Evolutionary conservation across 2,888 invertebrate genomes (phyloP).

Genomic region (Pachycephus smyrnensis): DNA sequence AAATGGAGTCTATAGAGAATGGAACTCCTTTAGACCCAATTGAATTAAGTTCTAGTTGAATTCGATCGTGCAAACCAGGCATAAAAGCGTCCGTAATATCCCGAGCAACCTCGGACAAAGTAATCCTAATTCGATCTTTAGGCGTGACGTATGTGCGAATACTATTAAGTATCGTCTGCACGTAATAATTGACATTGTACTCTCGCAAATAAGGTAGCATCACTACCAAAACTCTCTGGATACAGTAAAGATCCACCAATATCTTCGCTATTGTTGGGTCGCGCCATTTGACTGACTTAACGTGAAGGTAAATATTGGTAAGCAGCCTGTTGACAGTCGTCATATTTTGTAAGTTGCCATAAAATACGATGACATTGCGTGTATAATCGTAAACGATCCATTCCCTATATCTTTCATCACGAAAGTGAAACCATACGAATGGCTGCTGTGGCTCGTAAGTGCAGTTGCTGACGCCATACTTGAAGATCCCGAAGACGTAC

Average conservation of each 20-base stretch:
- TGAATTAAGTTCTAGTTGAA: neutral
- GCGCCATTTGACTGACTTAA: conserved; percentile 1
- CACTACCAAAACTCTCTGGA: conserved; percentile 13
- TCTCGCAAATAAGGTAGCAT: conserved; percentile 10
- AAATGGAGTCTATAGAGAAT: neutral
- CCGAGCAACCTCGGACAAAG: conserved; percentile 8
- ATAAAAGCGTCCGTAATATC: neutral
- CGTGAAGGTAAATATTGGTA: neutral
- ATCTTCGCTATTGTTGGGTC: conserved; percentile 3
- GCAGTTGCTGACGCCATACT: neutral
- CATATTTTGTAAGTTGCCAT: neutral
- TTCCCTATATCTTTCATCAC: neutral
- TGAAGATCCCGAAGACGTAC: neutral
- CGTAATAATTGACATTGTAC: conserved; percentile 9
- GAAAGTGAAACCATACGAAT: neutral
- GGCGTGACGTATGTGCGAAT: conserved; percentile 19
- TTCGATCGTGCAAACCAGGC: neutral
- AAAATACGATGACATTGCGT: neutral
- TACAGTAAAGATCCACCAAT: conserved; percentile 10
- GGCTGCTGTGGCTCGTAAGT: neutral
- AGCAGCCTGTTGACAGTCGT: neutral
- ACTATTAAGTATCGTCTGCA: conserved; percentile 19
- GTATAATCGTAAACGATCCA: neutral
- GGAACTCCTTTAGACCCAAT: neutral
- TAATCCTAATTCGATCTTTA: conserved; percentile 18